A percentile compares a stretch with the other conserved stretches of the same genome.
Evolutionary conservation across 1,140 invertebrate species (phyloP).

Genomic region (Atta colombica): DNA sequence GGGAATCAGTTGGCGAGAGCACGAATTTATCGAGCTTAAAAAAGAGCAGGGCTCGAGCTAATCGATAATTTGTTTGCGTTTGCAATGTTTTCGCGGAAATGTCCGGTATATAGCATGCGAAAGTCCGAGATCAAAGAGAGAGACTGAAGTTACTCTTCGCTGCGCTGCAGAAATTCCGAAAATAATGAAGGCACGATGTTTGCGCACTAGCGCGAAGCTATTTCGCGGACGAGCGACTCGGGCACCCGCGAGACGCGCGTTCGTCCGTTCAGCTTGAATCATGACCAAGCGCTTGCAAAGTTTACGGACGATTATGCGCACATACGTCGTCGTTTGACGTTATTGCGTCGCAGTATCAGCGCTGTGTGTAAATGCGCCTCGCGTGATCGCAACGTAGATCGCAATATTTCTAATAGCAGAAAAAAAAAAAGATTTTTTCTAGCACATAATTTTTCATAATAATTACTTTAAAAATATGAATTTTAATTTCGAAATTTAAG

Average conservation of each 20-base stretch:
- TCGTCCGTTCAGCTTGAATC: constrained; percentile 20
- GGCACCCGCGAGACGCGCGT: constrained; percentile 17
- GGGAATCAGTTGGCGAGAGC: not conserved
- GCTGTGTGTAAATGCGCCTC: constrained; percentile 11
- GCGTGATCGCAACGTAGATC: not conserved
- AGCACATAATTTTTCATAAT: too few relatives aligned
- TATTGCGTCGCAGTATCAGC: constrained; percentile 40
- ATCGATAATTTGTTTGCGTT: constrained; percentile 18
- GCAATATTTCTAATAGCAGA: not conserved
- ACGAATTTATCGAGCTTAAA: not conserved
- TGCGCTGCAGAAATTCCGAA: constrained; percentile 39
- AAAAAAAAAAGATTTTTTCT: not conserved
- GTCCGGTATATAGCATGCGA: not conserved
- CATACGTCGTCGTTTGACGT: constrained; percentile 23
- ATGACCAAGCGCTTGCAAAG: constrained; percentile 25
- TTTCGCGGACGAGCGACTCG: constrained; percentile 29
- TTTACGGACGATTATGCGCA: constrained; percentile 44
- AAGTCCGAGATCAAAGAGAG: constrained; percentile 2
- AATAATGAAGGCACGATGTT: constrained; percentile 49
- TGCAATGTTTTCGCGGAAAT: not conserved
- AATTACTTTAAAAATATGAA: not conserved
- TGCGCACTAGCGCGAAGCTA: constrained; percentile 18
- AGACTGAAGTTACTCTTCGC: constrained; percentile 1
- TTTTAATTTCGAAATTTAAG: not conserved
- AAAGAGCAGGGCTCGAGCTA: not conserved